Evolutionary conservation across 2,113 vertebrate genomes (phyloP).

Genomic region (Rhinolophus ferrumequinum): DNA sequence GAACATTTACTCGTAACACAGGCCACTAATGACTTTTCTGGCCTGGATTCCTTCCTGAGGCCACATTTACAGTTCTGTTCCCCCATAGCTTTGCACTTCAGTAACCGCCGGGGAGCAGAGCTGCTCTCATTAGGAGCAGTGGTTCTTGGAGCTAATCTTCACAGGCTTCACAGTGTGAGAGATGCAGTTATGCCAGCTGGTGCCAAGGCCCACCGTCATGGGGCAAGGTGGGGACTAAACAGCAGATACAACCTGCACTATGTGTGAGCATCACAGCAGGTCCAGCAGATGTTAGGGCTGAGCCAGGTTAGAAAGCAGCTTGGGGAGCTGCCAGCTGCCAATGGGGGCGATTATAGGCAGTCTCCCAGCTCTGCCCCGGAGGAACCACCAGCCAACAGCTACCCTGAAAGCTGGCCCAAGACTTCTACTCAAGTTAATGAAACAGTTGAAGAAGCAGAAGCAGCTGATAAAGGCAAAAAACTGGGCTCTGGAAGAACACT

Average conservation of each 20-base stretch:
- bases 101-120: background rate
- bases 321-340: slow-evolving; percentile 45
- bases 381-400: background rate
- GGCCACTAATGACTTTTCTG: background rate
- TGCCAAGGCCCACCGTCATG: background rate
- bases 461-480: background rate
- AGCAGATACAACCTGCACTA: no score
- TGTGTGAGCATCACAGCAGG: background rate
- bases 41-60: background rate
- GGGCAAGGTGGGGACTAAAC: background rate
- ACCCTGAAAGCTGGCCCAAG: background rate
- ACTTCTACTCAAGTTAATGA: background rate
- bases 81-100: background rate
- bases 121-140: background rate
- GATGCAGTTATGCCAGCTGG: background rate
- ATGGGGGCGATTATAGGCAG: background rate
- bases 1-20: background rate
- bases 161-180: background rate
- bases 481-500: background rate
- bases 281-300: background rate
- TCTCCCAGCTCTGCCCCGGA: background rate
- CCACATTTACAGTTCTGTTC: background rate
- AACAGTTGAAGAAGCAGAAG: background rate
- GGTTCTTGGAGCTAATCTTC: background rate
- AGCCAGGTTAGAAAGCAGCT: background rate